A percentile compares a stretch with the other conserved stretches of the same genome.
phyloP scores from a whole-genome alignment of 2,113 vertebrate genomes.

The Chaetodon auriga region DNA sequence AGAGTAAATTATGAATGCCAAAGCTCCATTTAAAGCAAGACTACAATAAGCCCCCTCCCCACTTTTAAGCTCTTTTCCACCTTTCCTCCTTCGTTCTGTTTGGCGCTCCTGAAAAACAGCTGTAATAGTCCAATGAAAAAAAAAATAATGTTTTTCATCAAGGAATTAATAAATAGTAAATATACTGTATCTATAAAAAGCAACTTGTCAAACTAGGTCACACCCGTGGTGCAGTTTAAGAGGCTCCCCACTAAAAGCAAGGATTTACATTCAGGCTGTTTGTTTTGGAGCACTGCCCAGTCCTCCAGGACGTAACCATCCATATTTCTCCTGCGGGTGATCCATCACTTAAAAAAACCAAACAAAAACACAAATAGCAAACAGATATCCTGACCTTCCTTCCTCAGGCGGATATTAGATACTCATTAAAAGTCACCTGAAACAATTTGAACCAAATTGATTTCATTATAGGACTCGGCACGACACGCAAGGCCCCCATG shows the following conservation, averaged over 20 bases:
- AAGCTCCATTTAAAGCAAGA: conserved; percentile 52
- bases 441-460: conserved; percentile 86
- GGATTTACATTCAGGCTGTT: conserved; percentile 74
- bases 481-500: conserved; percentile 60
- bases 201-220: conserved; percentile 65
- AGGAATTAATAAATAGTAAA: conserved; percentile 53
- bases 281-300: conserved; percentile 76
- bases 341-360: conserved; percentile 76
- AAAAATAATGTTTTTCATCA: background rate
- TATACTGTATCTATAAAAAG: conserved; percentile 58
- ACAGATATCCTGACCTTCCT: conserved; percentile 83
- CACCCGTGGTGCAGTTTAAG: conserved; percentile 65
- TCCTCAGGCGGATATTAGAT: conserved; percentile 82
- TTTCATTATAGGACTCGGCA: conserved; percentile 85
- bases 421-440: conserved; percentile 88
- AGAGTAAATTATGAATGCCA: conserved; percentile 67
- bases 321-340: conserved; percentile 71
- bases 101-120: conserved; percentile 23
- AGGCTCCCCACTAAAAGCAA: conserved; percentile 67
- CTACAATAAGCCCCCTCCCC: conserved; percentile 29
- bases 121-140: background rate
- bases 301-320: conserved; percentile 67
- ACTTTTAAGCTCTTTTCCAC: conserved; percentile 15
- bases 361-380: conserved; percentile 71
- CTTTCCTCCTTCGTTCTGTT: conserved; percentile 24